A percentile compares a stretch with the other conserved stretches of the same genome.
Conservation (phyloP, 2,888 invertebrate genomes). For the Cryptus armator region DNA sequence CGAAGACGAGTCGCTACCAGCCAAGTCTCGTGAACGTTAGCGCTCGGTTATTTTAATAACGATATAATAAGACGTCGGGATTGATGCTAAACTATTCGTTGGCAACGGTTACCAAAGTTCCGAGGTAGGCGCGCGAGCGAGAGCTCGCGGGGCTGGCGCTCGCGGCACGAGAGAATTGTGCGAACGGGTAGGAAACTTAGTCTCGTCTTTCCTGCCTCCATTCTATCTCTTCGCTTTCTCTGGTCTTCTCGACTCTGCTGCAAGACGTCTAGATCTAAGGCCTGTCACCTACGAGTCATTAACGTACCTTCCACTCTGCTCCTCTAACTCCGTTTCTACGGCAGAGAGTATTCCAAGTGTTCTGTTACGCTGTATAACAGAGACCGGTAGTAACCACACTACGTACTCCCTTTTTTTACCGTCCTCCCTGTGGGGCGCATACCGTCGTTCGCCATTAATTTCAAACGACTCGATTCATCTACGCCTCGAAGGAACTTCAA, state of each 20-base stretch:
- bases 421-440: slow-evolving; percentile 18
- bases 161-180: slow-evolving; percentile 65
- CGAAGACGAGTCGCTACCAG: slow-evolving; percentile 34
- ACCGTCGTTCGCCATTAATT: slow-evolving; percentile 57
- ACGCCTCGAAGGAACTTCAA: not conserved
- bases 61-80: slow-evolving; percentile 85
- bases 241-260: slow-evolving; percentile 43
- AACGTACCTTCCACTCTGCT: slow-evolving; percentile 78
- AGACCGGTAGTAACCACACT: slow-evolving; percentile 8
- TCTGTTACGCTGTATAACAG: slow-evolving; percentile 75
- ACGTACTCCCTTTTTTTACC: slow-evolving; percentile 25
- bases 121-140: slow-evolving; percentile 51
- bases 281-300: slow-evolving; percentile 84
- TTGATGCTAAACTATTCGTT: slow-evolving; percentile 85
- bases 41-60: slow-evolving; percentile 84
- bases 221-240: slow-evolving; percentile 38
- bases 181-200: slow-evolving; percentile 65
- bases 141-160: slow-evolving; percentile 41
- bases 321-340: slow-evolving; percentile 57
- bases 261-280: slow-evolving; percentile 82
- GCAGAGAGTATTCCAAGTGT: slow-evolving; percentile 55
- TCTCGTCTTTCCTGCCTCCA: slow-evolving; percentile 41
- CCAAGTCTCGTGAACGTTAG: slow-evolving; percentile 71
- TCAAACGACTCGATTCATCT: slow-evolving; percentile 19
- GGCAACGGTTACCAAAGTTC: slow-evolving; percentile 81